Base-by-base conservation (phyloP, 2,888 invertebrate genomes). In the Tubiluchus corallicola region DNA sequence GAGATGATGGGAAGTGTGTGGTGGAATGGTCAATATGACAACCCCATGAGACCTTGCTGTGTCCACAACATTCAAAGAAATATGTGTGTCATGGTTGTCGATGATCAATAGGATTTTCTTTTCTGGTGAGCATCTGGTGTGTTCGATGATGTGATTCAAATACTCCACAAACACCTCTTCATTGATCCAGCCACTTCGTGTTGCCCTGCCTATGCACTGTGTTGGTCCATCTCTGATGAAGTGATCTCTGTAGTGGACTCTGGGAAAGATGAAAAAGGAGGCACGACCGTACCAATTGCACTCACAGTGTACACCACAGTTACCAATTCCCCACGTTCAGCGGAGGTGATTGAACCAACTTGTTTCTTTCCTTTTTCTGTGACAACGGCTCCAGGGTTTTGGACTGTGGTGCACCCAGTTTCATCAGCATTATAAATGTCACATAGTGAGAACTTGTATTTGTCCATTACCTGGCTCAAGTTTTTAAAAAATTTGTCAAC, bases 351-450 rank as follows among this genome's bases (percentile, higher is more conserved):
- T n/a, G 47, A 21, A 15, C 50, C 51, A 2, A 51, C 45, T 43
- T 52, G 49, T 43, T 47, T 52, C 5, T 20, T 42, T 9, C 51
- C 51, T 13, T 41, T 46, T n/a, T 16, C 15, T n/a, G 29, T 29
- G 9, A 29, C 29, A 29, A 29, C 29, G n/a, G 29, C 29, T 19
- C 17, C 37, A 19, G 50, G 48, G 3, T 21, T 44, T 43, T 52
- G 50, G 21, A 48, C 45, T 4, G 50, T 52, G 9, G 49, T 48
- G 37, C 43, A 42, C 4, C 52, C 52, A 15, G 49, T 52, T 42
- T 52, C 52, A 40, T 50, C 52, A 16, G 43, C 19, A 44, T 52
- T 52, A 20, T 37, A 47, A 4, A 53, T 48, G 18, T 43, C 37
- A 17, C 29, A 16, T 5, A 44, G 40, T 41, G 20, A 4, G 37